A percentile compares a stretch with the other conserved stretches of the same genome.
Evolutionary conservation across 53 echinoderm and acorn worm species (phyloP).

Genomic region (Antedon mediterranea): DNA sequence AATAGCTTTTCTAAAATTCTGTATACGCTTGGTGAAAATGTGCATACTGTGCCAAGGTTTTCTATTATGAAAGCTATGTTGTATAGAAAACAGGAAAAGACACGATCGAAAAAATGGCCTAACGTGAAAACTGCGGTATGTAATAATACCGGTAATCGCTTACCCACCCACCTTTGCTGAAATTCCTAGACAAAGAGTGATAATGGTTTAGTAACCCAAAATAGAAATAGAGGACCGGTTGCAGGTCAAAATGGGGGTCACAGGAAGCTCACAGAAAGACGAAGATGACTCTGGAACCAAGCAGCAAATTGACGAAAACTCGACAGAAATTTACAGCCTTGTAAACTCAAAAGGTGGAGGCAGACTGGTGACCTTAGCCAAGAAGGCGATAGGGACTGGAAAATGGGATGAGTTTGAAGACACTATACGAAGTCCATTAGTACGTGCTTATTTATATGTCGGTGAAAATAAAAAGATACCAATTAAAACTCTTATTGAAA

Average conservation of each 20-base stretch:
- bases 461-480: slow-evolving; percentile 43
- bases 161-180: no score
- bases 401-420: slow-evolving; percentile 36
- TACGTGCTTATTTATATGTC: slow-evolving; percentile 24
- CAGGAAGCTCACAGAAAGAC: background rate
- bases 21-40: background rate
- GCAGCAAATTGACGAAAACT: slow-evolving; percentile 10
- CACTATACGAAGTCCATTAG: slow-evolving; percentile 33
- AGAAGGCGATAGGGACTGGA: slow-evolving; percentile 25
- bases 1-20: background rate
- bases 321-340: slow-evolving; percentile 25
- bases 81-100: background rate
- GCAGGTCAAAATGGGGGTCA: slow-evolving; percentile 8
- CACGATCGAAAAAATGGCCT: no score
- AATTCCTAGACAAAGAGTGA: no score
- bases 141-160: no score
- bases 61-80: background rate
- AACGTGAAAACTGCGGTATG: no score
- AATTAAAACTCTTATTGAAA: slow-evolving; percentile 36
- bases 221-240: no score
- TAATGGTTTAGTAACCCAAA: no score
- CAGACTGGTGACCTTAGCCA: slow-evolving; percentile 45
- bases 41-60: no score
- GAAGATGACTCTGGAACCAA: slow-evolving; percentile 1
- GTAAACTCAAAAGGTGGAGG: slow-evolving; percentile 62